Percentiles rank a stretch among this genome's conserved stretches.
These are phyloP conservation scores for Micrasema longulum DNA, from an alignment of 1,140 invertebrate species.

Conservation along the genomic window DNA sequence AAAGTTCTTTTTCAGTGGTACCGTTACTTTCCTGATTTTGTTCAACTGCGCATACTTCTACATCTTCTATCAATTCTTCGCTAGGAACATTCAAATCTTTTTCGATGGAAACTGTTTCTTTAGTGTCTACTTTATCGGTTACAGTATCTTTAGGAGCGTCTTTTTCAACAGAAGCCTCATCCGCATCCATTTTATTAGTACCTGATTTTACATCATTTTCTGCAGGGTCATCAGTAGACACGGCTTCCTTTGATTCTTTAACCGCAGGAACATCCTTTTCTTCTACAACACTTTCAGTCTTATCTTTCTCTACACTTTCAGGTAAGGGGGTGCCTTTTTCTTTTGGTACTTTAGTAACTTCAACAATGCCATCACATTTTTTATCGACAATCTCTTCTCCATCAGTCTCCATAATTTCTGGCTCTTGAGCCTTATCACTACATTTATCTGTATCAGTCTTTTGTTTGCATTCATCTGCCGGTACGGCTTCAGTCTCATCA, in stretches of 20 bases:
- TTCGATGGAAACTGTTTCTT: constrained; percentile 1
- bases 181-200: no score
- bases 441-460: constrained; percentile 46
- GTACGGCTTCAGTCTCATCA: constrained; percentile 31
- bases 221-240: no score
- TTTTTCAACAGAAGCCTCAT: no score
- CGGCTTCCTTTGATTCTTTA: no score
- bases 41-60: no score
- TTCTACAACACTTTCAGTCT: constrained; percentile 25
- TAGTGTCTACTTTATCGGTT: neutral
- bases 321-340: neutral
- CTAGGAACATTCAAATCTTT: no score
- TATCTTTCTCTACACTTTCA: constrained; percentile 22
- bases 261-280: no score
- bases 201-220: no score
- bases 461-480: constrained; percentile 34
- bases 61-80: neutral
- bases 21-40: no score
- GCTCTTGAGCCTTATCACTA: constrained; percentile 47
- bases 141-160: no score
- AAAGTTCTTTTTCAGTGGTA: neutral
- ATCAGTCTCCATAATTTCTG: constrained; percentile 50
- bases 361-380: constrained; percentile 9
- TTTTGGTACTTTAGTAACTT: neutral
- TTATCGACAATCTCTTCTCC: neutral